These are phyloP conservation scores for Spongilla lacustris DNA, from an alignment of 37 sponge, comb jelly and placozoan genomes.

Conservation along the genomic window DNA sequence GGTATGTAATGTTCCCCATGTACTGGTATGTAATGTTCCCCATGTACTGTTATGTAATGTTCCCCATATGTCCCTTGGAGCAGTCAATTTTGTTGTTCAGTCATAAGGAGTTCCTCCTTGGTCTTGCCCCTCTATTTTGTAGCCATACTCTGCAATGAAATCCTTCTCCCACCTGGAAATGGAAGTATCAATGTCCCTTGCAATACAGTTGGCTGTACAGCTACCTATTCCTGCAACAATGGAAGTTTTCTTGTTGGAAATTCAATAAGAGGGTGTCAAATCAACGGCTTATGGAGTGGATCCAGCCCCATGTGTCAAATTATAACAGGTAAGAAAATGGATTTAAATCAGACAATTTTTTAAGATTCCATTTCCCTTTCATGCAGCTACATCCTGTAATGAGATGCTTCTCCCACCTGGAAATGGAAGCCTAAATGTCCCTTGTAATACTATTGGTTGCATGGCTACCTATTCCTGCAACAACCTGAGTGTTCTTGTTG, in stretches of 20 bases:
- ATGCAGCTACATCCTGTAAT: constrained; percentile 13
- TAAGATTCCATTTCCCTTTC: neutral
- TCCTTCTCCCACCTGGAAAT: neutral
- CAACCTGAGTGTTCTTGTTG: constrained; percentile 9
- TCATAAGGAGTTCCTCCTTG: too few relatives aligned
- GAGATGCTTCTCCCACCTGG: constrained; percentile 1
- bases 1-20: too few relatives aligned
- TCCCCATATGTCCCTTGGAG: too few relatives aligned
- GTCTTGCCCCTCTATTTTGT: neutral
- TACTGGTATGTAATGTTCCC: too few relatives aligned
- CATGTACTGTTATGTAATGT: too few relatives aligned
- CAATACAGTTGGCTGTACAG: constrained; percentile 14
- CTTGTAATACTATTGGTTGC: constrained; percentile 12
- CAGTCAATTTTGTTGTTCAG: too few relatives aligned
- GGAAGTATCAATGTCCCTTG: constrained; percentile 11
- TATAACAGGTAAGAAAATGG: neutral
- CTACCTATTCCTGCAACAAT: constrained; percentile 52
- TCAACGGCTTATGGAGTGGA: constrained; percentile 61
- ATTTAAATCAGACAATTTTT: neutral
- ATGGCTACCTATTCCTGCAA: constrained; percentile 51
- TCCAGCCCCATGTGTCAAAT: constrained; percentile 49
- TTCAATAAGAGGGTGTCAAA: constrained; percentile 44
- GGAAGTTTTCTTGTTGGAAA: constrained; percentile 50
- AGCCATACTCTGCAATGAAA: neutral
- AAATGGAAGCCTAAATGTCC: constrained; percentile 33